Conservation (phyloP, 2,888 invertebrate genomes). For the Copidosoma aretas region DNA sequence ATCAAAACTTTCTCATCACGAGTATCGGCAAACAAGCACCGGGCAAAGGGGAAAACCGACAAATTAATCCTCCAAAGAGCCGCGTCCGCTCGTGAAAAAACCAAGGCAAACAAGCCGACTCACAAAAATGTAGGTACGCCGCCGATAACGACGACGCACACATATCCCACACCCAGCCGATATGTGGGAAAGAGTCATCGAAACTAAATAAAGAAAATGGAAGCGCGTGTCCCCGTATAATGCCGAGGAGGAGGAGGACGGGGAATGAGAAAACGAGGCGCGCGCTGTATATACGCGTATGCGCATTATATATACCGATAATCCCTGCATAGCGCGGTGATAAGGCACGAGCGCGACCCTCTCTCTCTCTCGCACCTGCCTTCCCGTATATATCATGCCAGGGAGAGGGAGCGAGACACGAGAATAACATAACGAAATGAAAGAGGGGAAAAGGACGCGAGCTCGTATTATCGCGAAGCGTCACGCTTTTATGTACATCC, state of each 20-base stretch:
- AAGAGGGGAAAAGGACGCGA: too few species aligned
- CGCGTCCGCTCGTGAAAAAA: not conserved
- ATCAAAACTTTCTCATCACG: not conserved
- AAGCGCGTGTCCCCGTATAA: not conserved
- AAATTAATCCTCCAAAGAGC: conserved; percentile 1
- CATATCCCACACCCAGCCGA: not conserved
- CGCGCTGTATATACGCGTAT: not conserved
- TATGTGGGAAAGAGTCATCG: conserved; percentile 26
- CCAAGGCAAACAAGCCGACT: not conserved
- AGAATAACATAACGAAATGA: too few species aligned
- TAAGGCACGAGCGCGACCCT: not conserved
- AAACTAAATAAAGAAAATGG: conserved; percentile 15
- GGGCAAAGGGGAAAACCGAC: not conserved
- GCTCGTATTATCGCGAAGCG: not conserved
- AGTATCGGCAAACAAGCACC: not conserved
- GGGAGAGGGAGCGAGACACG: too few species aligned
- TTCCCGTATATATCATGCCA: not conserved
- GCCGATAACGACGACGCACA: not conserved
- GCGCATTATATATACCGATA: not conserved
- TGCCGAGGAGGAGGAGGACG: not conserved
- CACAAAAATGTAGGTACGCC: not conserved
- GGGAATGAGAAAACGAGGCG: not conserved
- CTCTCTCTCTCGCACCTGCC: not conserved
- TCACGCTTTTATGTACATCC: conserved; percentile 42
- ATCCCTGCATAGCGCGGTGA: not conserved